A percentile compares a stretch with the other conserved stretches of the same genome.
phyloP scores from a whole-genome alignment of 2,797 vertebrate genomes.

The Dicrostonyx torquatus region DNA sequence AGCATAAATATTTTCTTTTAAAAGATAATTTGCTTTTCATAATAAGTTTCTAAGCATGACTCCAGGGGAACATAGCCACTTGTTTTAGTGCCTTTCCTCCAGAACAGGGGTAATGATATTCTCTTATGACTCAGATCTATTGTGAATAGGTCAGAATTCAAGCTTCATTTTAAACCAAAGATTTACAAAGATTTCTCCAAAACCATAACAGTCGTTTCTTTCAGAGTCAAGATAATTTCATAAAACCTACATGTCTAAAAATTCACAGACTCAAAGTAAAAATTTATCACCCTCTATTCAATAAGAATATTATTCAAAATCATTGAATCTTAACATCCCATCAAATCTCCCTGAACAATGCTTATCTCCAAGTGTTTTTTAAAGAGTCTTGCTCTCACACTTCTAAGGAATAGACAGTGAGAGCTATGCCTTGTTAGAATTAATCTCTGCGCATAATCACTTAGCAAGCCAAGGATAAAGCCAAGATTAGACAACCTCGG shows the following conservation, averaged over 20 bases:
- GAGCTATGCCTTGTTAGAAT: conserved; percentile 33
- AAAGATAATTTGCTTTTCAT: conserved; percentile 46
- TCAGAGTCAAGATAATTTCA: not conserved
- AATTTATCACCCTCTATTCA: not conserved
- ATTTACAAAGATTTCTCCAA: not conserved
- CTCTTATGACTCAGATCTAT: not conserved
- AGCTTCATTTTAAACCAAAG: not conserved
- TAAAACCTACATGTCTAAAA: not conserved
- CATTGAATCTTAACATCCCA: not conserved
- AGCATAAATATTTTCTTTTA: conserved; percentile 10
- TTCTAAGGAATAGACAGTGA: not conserved
- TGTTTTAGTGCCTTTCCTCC: not conserved
- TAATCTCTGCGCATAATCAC: conserved; percentile 42
- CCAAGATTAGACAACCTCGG: conserved; percentile 64
- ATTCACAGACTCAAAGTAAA: not conserved
- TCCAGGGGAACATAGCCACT: not conserved
- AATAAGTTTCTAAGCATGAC: conserved; percentile 3
- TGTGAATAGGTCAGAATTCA: conserved; percentile 45
- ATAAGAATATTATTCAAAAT: conserved; percentile 18
- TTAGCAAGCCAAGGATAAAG: conserved; percentile 31
- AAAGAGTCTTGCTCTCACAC: not conserved
- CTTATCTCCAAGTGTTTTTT: not conserved
- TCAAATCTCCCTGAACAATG: not conserved
- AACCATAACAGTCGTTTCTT: not conserved
- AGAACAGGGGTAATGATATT: not conserved